Base-by-base conservation (phyloP, 2,113 vertebrate genomes). In the Barnardius zonarius region DNA sequence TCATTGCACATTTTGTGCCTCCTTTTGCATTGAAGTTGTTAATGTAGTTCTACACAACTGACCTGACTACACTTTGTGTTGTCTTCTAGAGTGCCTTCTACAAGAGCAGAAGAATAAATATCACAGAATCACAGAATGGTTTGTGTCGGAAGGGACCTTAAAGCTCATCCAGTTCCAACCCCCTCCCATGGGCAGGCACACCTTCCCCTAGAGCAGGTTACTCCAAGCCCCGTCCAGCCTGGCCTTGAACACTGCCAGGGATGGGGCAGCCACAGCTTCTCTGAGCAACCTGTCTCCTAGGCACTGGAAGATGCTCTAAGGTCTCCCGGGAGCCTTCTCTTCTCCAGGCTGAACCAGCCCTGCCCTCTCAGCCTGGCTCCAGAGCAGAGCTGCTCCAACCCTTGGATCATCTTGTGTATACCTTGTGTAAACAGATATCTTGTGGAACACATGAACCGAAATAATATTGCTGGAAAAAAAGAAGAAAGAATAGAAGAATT, bases 21-120 rank as follows among this genome's bases (percentile, higher is more conserved):
- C 78, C 72, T 93, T 96, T 95, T 92, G 76, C 55, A 90, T 96
- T 87, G 79, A 57, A 92, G 28, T 54, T 77, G 80, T 92, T 90
- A 75, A 74, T 62, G 91, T 81, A 63, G 24, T 72, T 73, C 67
- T 86, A 89, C 39, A 86, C 35, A 68, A 64, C 48, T n/a, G 63
- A 86, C 86, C 73, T 92, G 61, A 88, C 75, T 83, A 92, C 57
- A 37, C 35, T 90, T 93, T 54, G 23, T 3, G 0, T 63, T 92
- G 67, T 81, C 61, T 94, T 92, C 73, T 88, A 59, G 37, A 86
- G 33, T 73, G 59, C 31, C 41, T 92, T 83, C 10, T 59, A 66
- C 16, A 88, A 83, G 18, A 51, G 35, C 46, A 87, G 79, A 76
- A 95, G 33, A 85, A 93, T 59, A 35, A 35, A 35, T 59, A 24